Conservation (phyloP, 2,888 invertebrate genomes). For the Acanthococcus lagerstroemiae region DNA sequence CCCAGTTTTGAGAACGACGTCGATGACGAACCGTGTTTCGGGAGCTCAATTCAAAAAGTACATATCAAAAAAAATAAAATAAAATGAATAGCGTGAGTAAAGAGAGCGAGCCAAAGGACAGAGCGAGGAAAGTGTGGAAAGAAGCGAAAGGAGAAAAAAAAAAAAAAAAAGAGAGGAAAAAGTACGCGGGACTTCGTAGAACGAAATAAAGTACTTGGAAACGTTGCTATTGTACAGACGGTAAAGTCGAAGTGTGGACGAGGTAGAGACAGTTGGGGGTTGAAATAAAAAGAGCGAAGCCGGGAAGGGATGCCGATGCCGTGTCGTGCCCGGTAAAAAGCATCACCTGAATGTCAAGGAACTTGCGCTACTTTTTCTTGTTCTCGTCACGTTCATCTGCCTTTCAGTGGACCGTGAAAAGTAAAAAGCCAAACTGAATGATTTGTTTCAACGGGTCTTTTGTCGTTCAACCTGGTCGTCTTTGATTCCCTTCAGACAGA, state of each 20-base stretch:
- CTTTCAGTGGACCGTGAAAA: slow-evolving; percentile 27
- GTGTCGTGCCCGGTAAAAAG: slow-evolving; percentile 3
- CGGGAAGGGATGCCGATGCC: background rate
- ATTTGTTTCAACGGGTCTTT: slow-evolving; percentile 28
- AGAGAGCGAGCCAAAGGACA: background rate
- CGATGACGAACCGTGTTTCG: slow-evolving; percentile 5
- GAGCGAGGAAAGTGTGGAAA: background rate
- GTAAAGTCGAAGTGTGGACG: slow-evolving; percentile 8
- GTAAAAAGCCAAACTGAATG: slow-evolving; percentile 30
- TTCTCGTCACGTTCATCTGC: slow-evolving; percentile 31
- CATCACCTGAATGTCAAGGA: slow-evolving; percentile 29
- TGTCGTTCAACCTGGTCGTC: slow-evolving; percentile 25
- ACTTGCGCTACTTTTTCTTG: slow-evolving; percentile 26
- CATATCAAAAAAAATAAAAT: background rate
- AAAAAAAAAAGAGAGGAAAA: no score
- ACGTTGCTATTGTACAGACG: slow-evolving; percentile 15
- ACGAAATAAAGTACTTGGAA: slow-evolving; percentile 26
- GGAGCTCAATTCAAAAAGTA: background rate
- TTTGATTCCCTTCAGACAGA: no score
- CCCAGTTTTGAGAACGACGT: background rate
- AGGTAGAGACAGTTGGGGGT: background rate
- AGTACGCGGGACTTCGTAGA: no score
- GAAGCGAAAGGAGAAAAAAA: slow-evolving; percentile 9
- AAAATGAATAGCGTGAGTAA: background rate
- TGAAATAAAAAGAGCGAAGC: slow-evolving; percentile 8